Conservation (phyloP, 2,888 invertebrate genomes). For the Osmoderma eremita region DNA sequence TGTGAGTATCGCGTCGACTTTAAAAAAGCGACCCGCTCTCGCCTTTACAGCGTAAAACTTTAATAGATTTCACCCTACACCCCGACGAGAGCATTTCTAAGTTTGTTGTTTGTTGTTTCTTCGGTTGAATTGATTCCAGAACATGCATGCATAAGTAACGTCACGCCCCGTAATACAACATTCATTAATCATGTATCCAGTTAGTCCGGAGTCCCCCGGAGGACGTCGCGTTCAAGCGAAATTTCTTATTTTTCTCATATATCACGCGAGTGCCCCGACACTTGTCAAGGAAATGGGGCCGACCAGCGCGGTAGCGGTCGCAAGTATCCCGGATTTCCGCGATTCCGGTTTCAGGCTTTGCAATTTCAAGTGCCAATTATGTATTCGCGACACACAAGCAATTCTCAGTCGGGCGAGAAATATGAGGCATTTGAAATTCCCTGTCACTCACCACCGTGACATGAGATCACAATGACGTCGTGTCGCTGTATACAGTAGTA, state of each 20-base stretch:
- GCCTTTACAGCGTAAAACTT: slow-evolving; percentile 36
- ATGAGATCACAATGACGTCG: slow-evolving; percentile 51
- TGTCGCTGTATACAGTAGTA: slow-evolving; percentile 31
- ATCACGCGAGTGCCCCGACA: slow-evolving; percentile 61
- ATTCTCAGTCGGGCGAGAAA: slow-evolving; percentile 62
- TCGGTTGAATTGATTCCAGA: slow-evolving; percentile 52
- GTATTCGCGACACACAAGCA: slow-evolving; percentile 63
- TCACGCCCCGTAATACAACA: slow-evolving; percentile 52
- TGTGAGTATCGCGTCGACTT: background rate
- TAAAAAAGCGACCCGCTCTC: slow-evolving; percentile 14
- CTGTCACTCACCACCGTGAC: slow-evolving; percentile 58
- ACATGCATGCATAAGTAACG: slow-evolving; percentile 58
- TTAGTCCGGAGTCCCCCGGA: slow-evolving; percentile 52
- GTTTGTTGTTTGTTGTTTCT: slow-evolving; percentile 39
- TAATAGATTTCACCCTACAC: slow-evolving; percentile 39
- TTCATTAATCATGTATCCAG: slow-evolving; percentile 60
- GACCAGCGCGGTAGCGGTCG: slow-evolving; percentile 33
- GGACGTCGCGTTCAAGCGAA: slow-evolving; percentile 47
- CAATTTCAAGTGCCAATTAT: slow-evolving; percentile 63
- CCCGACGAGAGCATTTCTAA: slow-evolving; percentile 31
- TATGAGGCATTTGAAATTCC: slow-evolving; percentile 62
- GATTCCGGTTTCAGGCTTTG: slow-evolving; percentile 50
- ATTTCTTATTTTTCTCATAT: slow-evolving; percentile 63
- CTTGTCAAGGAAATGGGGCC: slow-evolving; percentile 54
- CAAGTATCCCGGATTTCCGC: slow-evolving; percentile 44